Evolutionary conservation across 2,113 vertebrate genomes (phyloP).

Genomic region (Notechis scutatus): DNA sequence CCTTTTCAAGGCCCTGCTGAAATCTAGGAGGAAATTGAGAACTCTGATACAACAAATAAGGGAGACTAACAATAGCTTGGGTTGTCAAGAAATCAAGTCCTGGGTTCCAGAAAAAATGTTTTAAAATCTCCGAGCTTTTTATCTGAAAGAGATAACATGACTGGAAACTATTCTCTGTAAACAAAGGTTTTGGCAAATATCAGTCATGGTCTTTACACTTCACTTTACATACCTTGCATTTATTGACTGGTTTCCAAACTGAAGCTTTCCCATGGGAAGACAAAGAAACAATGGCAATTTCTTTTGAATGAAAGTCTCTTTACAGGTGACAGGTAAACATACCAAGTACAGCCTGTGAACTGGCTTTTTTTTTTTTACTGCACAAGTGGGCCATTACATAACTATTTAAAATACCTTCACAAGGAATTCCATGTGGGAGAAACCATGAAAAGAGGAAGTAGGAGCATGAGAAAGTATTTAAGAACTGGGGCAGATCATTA

Average conservation of each 20-base stretch:
- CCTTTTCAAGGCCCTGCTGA: slow-evolving; percentile 11
- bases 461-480: background rate
- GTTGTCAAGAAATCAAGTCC: slow-evolving; percentile 45
- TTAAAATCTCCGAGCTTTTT: slow-evolving; percentile 37
- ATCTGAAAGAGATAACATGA: slow-evolving; percentile 44
- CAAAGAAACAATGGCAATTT: slow-evolving; percentile 73
- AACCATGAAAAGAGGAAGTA: slow-evolving; percentile 3
- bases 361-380: slow-evolving; percentile 47
- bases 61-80: slow-evolving; percentile 10
- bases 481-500: background rate
- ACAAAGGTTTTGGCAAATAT: slow-evolving; percentile 45
- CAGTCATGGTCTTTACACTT: slow-evolving; percentile 52
- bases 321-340: slow-evolving; percentile 74
- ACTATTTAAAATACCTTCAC: slow-evolving; percentile 64
- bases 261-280: slow-evolving; percentile 81
- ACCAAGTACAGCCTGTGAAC: slow-evolving; percentile 56
- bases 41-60: slow-evolving; percentile 9
- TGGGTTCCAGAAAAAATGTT: background rate
- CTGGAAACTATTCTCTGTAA: slow-evolving; percentile 24
- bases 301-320: slow-evolving; percentile 73
- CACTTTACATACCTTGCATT: slow-evolving; percentile 68
- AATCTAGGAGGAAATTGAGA: background rate
- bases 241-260: slow-evolving; percentile 70
- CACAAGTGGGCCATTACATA: slow-evolving; percentile 61
- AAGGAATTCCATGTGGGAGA: slow-evolving; percentile 42